These are phyloP conservation scores for Xiphias gladius DNA, from an alignment of 2,113 vertebrate species.

Conservation along the genomic window DNA sequence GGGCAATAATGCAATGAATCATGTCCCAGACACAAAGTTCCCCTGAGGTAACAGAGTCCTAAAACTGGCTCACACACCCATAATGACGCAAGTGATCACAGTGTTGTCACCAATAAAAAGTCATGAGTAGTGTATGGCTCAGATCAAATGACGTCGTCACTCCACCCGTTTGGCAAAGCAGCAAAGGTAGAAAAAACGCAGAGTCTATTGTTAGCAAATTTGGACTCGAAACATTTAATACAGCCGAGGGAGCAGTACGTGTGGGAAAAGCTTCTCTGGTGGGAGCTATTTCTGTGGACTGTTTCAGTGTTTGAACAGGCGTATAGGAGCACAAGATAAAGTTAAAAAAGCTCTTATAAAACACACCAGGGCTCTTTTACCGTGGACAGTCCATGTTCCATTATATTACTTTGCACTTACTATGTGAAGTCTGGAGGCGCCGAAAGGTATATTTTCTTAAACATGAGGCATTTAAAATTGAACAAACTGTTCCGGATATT, in stretches of 20 bases:
- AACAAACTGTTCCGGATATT: not conserved
- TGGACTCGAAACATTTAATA: not conserved
- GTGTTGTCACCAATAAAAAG: conserved; percentile 27
- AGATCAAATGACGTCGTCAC: not conserved
- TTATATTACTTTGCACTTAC: not conserved
- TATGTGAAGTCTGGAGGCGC: not conserved
- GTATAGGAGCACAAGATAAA: not conserved
- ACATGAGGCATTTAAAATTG: not conserved
- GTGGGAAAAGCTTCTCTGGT: not conserved
- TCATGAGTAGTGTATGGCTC: not conserved
- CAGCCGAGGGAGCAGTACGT: not conserved
- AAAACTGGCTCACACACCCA: conserved; percentile 23
- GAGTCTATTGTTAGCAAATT: not conserved
- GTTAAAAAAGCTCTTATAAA: not conserved
- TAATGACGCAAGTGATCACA: conserved; percentile 5
- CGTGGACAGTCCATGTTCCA: not conserved
- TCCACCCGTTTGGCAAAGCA: conserved; percentile 5
- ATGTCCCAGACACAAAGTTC: conserved; percentile 53
- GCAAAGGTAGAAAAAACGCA: not conserved
- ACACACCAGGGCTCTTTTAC: no score
- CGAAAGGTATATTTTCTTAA: not conserved
- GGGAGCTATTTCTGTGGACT: not conserved
- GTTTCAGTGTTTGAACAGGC: not conserved
- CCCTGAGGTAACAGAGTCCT: not conserved
- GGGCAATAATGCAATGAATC: conserved; percentile 34